Evolutionary conservation across 2,113 vertebrate species (phyloP).

Genomic region (Condylura cristata): DNA sequence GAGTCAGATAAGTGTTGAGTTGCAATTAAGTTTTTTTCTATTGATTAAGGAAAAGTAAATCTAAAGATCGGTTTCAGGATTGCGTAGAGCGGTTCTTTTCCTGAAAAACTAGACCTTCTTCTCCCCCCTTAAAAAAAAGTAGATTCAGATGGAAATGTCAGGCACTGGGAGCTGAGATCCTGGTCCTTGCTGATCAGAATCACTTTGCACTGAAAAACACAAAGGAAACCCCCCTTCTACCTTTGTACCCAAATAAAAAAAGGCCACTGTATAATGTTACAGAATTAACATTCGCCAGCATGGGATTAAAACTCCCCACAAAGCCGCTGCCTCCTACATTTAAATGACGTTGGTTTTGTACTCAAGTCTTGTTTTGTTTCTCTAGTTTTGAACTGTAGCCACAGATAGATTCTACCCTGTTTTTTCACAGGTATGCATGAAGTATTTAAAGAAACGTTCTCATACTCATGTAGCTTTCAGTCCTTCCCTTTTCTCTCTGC

Average conservation of each 20-base stretch:
- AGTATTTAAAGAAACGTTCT: constrained; percentile 45
- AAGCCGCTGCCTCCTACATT: constrained; percentile 71
- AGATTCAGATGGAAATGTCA: constrained; percentile 91
- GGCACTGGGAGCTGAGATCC: constrained; percentile 82
- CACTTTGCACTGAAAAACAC: constrained; percentile 82
- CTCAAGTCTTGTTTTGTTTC: constrained; percentile 60
- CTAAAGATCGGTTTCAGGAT: constrained; percentile 86
- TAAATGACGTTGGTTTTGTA: constrained; percentile 75
- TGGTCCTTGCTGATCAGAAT: constrained; percentile 83
- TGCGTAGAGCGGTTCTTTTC: constrained; percentile 85
- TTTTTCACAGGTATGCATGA: constrained; percentile 64
- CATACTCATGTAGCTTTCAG: background rate
- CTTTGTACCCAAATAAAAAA: constrained; percentile 79
- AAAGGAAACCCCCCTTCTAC: constrained; percentile 76
- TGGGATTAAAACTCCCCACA: constrained; percentile 82
- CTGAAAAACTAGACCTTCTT: constrained; percentile 86
- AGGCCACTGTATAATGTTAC: constrained; percentile 90
- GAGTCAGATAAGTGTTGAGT: constrained; percentile 80
- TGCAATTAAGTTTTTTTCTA: constrained; percentile 82
- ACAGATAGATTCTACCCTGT: constrained; percentile 1
- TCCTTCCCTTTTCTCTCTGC: background rate
- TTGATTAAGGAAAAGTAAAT: constrained; percentile 86
- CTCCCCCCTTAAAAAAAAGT: constrained; percentile 78
- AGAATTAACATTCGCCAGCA: constrained; percentile 92
- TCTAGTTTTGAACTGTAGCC: constrained; percentile 45